A percentile compares a stretch with the other conserved stretches of the same genome.
Evolutionary conservation across 2,888 invertebrate species (phyloP).

Genomic region (Patella ulyssiponensis): DNA sequence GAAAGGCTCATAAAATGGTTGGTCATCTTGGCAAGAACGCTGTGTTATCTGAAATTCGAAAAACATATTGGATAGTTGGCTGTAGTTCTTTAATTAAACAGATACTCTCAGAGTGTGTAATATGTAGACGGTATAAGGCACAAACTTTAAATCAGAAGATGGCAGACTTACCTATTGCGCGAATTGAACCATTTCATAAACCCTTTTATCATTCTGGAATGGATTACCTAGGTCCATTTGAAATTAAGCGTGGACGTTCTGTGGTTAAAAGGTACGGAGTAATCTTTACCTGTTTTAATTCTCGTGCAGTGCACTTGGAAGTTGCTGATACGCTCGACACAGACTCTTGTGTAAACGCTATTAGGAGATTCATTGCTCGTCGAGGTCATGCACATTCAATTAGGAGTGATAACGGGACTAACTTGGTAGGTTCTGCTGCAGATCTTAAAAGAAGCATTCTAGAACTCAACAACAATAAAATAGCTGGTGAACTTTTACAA

Average conservation of each 20-base stretch:
- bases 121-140: conserved; percentile 7
- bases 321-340: conserved; percentile 28
- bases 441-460: not conserved
- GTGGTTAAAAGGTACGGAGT: conserved; percentile 35
- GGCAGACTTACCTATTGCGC: not conserved
- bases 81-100: not conserved
- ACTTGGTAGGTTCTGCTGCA: conserved; percentile 27
- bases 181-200: not conserved
- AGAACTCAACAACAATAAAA: not conserved
- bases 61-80: conserved; percentile 23
- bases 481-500: not conserved
- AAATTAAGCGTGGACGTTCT: conserved; percentile 23
- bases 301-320: conserved; percentile 34
- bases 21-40: conserved; percentile 4
- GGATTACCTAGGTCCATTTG: conserved; percentile 34
- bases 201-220: conserved; percentile 26
- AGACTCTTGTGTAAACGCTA: conserved; percentile 27
- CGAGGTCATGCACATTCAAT: conserved; percentile 23
- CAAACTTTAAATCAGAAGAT: not conserved
- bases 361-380: conserved; percentile 27
- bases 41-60: not conserved
- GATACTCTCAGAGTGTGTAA: not conserved
- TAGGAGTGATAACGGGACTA: conserved; percentile 33
- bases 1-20: conserved; percentile 9
- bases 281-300: conserved; percentile 34